Conservation (phyloP, 2,113 vertebrate genomes). For the Brachirus orientalis region DNA sequence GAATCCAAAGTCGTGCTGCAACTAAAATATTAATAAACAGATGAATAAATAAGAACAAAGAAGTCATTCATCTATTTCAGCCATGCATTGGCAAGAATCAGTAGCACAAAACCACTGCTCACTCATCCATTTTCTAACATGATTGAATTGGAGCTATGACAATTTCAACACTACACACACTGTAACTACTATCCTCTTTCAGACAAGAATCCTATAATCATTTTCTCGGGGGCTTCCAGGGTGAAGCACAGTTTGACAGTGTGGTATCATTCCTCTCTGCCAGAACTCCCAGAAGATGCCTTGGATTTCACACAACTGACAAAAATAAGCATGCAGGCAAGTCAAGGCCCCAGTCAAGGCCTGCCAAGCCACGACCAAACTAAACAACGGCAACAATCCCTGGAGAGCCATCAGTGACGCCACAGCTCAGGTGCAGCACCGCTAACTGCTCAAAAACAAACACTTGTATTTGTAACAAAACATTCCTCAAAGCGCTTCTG, state of each 20-base stretch:
- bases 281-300: slow-evolving; percentile 44
- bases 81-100: slow-evolving; percentile 1
- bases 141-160: slow-evolving; percentile 44
- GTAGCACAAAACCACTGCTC: slow-evolving; percentile 10
- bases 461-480: too few species aligned
- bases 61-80: not conserved
- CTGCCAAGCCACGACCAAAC: slow-evolving; percentile 46
- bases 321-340: slow-evolving; percentile 43
- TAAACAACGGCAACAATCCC: slow-evolving; percentile 49
- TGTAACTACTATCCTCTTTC: slow-evolving; percentile 39
- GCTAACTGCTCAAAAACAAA: too few species aligned
- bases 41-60: slow-evolving; percentile 11
- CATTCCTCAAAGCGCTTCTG: too few species aligned
- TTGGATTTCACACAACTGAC: slow-evolving; percentile 57
- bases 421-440: slow-evolving; percentile 3
- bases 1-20: not conserved
- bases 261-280: slow-evolving; percentile 43
- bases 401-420: slow-evolving; percentile 22
- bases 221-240: slow-evolving; percentile 37
- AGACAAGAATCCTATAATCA: slow-evolving; percentile 37
- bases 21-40: not conserved
- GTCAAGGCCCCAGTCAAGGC: not conserved
- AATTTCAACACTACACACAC: slow-evolving; percentile 33
- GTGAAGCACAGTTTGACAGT: slow-evolving; percentile 46
- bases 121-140: slow-evolving; percentile 28